phyloP scores from a whole-genome alignment of 30 jellyfish, hydroid and myxozoan genomes.

The Aurelia sp. region DNA sequence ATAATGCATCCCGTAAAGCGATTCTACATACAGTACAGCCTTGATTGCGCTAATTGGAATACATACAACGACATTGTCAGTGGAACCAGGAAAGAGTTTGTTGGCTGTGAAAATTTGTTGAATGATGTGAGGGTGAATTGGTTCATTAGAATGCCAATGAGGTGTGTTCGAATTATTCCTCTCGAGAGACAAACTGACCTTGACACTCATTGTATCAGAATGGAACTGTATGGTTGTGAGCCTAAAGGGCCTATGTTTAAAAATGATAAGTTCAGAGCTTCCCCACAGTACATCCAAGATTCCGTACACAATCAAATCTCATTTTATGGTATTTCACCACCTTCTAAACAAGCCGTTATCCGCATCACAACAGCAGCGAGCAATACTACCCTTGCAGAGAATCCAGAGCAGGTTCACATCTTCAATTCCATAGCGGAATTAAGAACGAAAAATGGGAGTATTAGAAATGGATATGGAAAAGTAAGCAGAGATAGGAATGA shows the following conservation, averaged over 20 bases:
- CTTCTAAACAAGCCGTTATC: neutral
- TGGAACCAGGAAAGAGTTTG: neutral
- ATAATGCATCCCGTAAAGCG: neutral
- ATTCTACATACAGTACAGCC: conserved; percentile 23
- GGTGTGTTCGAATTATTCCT: conserved; percentile 37
- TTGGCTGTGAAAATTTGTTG: neutral
- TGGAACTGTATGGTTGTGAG: conserved; percentile 64
- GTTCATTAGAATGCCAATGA: conserved; percentile 18
- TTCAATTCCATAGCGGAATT: no score
- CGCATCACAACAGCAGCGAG: neutral
- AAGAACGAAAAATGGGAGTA: neutral
- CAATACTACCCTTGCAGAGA: neutral
- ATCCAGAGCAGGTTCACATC: neutral
- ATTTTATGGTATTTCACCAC: conserved; percentile 9
- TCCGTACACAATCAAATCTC: neutral
- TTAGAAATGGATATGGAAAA: neutral
- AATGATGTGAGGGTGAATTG: conserved; percentile 16
- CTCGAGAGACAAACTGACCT: neutral
- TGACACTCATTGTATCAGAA: conserved; percentile 21
- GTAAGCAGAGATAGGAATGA: neutral
- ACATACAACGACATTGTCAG: neutral
- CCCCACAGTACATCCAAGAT: neutral
- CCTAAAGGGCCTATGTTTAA: neutral
- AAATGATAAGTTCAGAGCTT: neutral
- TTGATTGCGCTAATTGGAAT: conserved; percentile 18